phyloP scores from a whole-genome alignment of 2,797 vertebrate genomes.

The Melanotaenia pygmaea region DNA sequence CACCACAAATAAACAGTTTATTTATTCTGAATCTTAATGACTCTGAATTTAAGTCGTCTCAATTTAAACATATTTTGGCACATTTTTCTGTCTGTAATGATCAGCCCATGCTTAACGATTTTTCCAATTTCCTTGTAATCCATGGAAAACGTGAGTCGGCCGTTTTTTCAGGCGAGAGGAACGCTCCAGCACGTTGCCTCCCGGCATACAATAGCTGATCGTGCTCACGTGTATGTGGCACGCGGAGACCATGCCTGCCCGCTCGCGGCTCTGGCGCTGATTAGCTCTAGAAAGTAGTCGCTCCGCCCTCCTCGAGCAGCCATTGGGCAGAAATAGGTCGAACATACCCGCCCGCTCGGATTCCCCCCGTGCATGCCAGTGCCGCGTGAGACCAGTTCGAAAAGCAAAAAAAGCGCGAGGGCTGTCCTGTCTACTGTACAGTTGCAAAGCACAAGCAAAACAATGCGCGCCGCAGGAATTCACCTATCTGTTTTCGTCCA shows the following conservation, averaged over 20 bases:
- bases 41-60: not conserved
- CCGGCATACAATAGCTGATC: slow-evolving; percentile 77
- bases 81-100: slow-evolving; percentile 9
- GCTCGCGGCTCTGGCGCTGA: slow-evolving; percentile 54
- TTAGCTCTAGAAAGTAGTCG: slow-evolving; percentile 69
- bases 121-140: slow-evolving; percentile 76
- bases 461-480: slow-evolving; percentile 49
- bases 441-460: slow-evolving; percentile 64
- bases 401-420: slow-evolving; percentile 75
- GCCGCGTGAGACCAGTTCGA: slow-evolving; percentile 84
- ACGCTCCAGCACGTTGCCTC: slow-evolving; percentile 80
- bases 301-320: slow-evolving; percentile 75
- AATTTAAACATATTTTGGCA: not conserved
- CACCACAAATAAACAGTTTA: not conserved
- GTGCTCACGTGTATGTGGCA: slow-evolving; percentile 82
- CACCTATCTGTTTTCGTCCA: slow-evolving; percentile 26
- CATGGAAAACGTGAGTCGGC: slow-evolving; percentile 82
- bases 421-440: slow-evolving; percentile 63
- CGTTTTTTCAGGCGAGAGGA: slow-evolving; percentile 73
- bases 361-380: slow-evolving; percentile 80
- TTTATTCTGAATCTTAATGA: not conserved
- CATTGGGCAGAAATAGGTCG: slow-evolving; percentile 90
- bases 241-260: slow-evolving; percentile 71
- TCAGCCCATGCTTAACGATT: slow-evolving; percentile 55
- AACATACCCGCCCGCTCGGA: slow-evolving; percentile 79